Conservation (phyloP, 1,140 invertebrate species). For the Potamilus streckersoni region DNA sequence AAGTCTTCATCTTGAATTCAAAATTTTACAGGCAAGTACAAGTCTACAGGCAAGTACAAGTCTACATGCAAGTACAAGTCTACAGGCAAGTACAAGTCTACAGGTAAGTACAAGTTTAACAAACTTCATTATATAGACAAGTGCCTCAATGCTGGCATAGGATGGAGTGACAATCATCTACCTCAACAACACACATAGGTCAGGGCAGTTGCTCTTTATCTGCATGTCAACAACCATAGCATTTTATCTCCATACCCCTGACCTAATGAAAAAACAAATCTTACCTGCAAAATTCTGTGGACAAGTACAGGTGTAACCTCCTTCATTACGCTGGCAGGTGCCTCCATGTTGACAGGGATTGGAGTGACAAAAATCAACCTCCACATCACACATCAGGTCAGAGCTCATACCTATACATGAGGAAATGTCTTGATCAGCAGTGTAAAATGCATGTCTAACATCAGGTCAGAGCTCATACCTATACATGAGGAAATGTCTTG, state of each 20-base stretch:
- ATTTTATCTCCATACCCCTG: background rate
- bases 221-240: too few relatives aligned
- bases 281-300: slow-evolving; percentile 74
- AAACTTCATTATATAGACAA: slow-evolving; percentile 88
- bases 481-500: background rate
- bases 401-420: slow-evolving; percentile 61
- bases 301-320: slow-evolving; percentile 94
- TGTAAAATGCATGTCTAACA: slow-evolving; percentile 71
- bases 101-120: slow-evolving; percentile 90
- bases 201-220: slow-evolving; percentile 66
- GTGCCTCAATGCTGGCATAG: slow-evolving; percentile 92
- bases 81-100: slow-evolving; percentile 74
- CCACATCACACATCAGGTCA: slow-evolving; percentile 94
- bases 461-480: slow-evolving; percentile 77
- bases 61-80: background rate
- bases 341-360: slow-evolving; percentile 93
- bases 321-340: slow-evolving; percentile 86
- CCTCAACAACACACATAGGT: slow-evolving; percentile 94
- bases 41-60: too few relatives aligned
- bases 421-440: too few relatives aligned
- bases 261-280: slow-evolving; percentile 17
- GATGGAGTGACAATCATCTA: slow-evolving; percentile 96
- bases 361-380: slow-evolving; percentile 97
- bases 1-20: background rate
- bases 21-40: too few relatives aligned